These are phyloP conservation scores for Cyanocitta stelleri DNA, from an alignment of 2,113 vertebrate genomes.

Conservation along the genomic window DNA sequence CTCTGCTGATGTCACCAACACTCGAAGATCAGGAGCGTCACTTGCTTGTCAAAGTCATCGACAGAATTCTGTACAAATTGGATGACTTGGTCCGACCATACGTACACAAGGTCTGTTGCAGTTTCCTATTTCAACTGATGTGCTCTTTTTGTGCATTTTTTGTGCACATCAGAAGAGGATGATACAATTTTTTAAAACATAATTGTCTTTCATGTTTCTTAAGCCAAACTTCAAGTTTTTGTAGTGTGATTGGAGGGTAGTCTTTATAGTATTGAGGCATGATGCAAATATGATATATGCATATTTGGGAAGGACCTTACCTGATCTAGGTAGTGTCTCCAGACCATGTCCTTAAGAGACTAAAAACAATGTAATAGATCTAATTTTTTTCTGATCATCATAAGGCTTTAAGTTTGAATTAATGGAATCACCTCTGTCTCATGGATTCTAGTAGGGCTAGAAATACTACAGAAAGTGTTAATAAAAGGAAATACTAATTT, in stretches of 20 bases:
- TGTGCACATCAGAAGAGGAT: background rate
- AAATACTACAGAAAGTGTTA: background rate
- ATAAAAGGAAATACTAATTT: background rate
- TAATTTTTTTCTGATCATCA: background rate
- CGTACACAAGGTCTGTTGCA: slow-evolving; percentile 88
- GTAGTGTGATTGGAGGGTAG: background rate
- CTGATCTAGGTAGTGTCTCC: background rate
- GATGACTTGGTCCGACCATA: slow-evolving; percentile 97
- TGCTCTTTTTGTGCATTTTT: background rate
- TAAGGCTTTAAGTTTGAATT: background rate
- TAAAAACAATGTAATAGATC: background rate
- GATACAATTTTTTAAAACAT: rapidly evolving
- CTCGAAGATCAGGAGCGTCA: slow-evolving; percentile 98
- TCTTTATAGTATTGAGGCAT: background rate
- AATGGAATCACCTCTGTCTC: background rate
- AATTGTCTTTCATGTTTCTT: background rate
- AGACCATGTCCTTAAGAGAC: background rate
- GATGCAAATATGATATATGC: background rate
- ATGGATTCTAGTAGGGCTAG: background rate
- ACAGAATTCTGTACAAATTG: slow-evolving; percentile 96
- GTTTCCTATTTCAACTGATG: background rate
- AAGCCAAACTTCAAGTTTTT: background rate
- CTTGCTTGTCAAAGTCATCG: slow-evolving; percentile 97
- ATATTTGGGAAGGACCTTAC: background rate
- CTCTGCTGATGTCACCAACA: slow-evolving; percentile 95